These are phyloP conservation scores for Eristalis intricaria DNA, from an alignment of 2,888 invertebrate genomes.

Conservation along the genomic window DNA sequence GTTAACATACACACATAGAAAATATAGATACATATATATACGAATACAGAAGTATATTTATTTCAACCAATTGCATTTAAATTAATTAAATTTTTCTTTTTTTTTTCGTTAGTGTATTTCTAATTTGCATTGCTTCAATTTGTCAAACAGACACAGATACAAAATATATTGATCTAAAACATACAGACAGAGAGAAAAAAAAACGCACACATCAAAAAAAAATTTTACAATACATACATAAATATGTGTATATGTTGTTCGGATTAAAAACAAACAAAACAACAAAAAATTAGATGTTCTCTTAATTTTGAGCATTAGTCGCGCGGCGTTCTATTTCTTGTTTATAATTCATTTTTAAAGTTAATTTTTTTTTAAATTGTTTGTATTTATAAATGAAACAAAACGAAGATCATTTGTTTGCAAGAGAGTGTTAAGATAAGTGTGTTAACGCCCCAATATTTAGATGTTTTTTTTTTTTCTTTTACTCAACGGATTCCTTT, in stretches of 20 bases:
- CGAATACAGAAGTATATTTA: constrained; percentile 13
- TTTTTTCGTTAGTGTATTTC: constrained; percentile 5
- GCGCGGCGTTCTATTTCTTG: constrained; percentile 1
- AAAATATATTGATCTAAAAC: constrained; percentile 51
- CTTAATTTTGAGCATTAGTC: background rate
- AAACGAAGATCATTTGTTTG: background rate
- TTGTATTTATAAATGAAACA: background rate
- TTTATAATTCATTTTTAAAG: background rate
- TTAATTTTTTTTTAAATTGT: background rate
- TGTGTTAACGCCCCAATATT: constrained; percentile 64
- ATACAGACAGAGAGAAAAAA: constrained; percentile 22
- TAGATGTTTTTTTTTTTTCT: constrained; percentile 12
- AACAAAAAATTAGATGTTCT: constrained; percentile 23
- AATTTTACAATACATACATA: background rate
- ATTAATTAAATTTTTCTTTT: background rate
- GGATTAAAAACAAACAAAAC: constrained; percentile 2
- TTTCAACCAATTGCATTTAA: constrained; percentile 18
- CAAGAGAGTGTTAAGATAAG: constrained; percentile 25
- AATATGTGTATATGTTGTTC: background rate
- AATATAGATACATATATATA: constrained; percentile 5
- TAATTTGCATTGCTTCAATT: constrained; percentile 55
- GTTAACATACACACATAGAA: constrained; percentile 40
- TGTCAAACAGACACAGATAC: constrained; percentile 46
- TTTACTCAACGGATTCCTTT: constrained; percentile 15
- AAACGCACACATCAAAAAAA: constrained; percentile 48